These are phyloP conservation scores for Acrossocheilus fasciatus DNA, from an alignment of 2,797 vertebrate species.

Conservation along the genomic window DNA sequence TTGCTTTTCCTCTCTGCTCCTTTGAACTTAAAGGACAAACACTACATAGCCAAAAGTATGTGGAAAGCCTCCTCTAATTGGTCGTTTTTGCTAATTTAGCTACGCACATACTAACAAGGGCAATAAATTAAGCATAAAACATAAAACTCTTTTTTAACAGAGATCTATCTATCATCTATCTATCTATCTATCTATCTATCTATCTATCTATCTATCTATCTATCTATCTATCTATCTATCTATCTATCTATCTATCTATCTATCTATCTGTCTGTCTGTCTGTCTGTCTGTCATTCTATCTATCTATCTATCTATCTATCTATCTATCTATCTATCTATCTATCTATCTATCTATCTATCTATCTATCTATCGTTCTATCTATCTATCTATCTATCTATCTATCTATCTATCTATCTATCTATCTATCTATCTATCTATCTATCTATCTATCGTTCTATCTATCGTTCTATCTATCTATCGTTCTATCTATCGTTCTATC, in stretches of 20 bases:
- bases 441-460: no score
- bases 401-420: background rate
- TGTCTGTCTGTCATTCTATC: no score
- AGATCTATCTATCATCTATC: background rate
- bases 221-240: background rate
- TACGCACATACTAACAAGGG: background rate
- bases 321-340: no score
- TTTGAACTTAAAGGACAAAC: background rate
- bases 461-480: no score
- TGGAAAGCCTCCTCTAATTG: background rate
- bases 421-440: background rate
- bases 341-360: background rate
- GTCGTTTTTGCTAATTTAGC: background rate
- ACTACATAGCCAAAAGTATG: background rate
- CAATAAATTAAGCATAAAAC: background rate
- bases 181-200: background rate
- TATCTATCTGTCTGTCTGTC: no score
- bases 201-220: background rate
- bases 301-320: no score
- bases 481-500: no score
- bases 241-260: no score
- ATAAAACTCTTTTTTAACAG: no score
- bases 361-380: background rate
- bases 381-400: background rate
- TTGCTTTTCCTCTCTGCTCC: background rate